Conservation (phyloP, 2,797 vertebrate species). For the Carcharodon carcharias region DNA sequence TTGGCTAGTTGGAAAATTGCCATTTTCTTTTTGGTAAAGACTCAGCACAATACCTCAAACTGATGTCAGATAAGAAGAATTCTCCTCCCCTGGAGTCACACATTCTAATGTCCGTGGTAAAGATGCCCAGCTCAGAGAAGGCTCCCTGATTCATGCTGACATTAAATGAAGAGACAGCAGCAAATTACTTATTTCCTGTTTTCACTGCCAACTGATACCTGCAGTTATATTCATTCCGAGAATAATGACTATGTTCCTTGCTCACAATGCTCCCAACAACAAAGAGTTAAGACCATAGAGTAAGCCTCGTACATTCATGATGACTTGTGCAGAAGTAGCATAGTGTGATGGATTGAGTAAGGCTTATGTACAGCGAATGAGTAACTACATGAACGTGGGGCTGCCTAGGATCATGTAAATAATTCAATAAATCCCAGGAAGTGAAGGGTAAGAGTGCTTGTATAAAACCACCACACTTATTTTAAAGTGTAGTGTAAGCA, state of each 20-base stretch:
- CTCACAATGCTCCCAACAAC: conserved; percentile 35
- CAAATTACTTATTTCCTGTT: conserved; percentile 37
- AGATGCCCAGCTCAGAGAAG: conserved; percentile 41
- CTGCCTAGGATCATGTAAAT: not conserved
- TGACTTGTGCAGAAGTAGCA: conserved; percentile 53
- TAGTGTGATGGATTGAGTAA: conserved; percentile 29
- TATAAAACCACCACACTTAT: not conserved
- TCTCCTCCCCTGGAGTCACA: conserved; percentile 43
- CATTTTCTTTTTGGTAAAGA: conserved; percentile 44
- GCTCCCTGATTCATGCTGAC: conserved; percentile 41
- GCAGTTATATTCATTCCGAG: conserved; percentile 27
- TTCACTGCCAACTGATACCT: conserved; percentile 19
- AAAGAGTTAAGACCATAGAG: conserved; percentile 42
- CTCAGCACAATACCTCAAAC: conserved; percentile 45
- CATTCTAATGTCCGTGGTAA: conserved; percentile 44
- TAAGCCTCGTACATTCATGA: conserved; percentile 46
- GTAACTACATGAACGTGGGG: not conserved
- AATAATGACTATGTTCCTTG: not conserved
- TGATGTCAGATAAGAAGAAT: conserved; percentile 46
- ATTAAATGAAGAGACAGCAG: conserved; percentile 41
- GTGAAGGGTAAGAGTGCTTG: not conserved
- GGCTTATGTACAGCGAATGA: not conserved
- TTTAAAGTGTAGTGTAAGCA: not conserved
- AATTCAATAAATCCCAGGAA: not conserved
- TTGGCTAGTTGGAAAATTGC: conserved; percentile 44